A percentile compares a stretch with the other conserved stretches of the same genome.
phyloP scores from a whole-genome alignment of 2,113 vertebrate species.

The Barnardius zonarius region DNA sequence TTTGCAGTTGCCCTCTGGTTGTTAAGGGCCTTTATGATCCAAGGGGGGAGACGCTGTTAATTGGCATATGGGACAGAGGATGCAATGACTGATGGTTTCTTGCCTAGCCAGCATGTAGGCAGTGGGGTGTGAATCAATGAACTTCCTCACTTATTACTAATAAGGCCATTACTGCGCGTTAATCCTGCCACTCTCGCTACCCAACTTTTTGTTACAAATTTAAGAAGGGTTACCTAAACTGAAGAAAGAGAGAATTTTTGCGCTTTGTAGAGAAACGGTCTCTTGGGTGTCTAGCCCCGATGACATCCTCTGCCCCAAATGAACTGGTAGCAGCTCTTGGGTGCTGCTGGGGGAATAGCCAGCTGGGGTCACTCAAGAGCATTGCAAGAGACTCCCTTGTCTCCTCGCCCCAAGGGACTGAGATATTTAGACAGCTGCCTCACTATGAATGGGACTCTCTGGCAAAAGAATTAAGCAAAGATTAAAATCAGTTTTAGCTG shows the following conservation, averaged over 20 bases:
- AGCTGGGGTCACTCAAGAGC: conserved; percentile 39
- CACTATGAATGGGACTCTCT: conserved; percentile 42
- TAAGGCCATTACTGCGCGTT: background rate
- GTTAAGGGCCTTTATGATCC: background rate
- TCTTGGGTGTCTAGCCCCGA: background rate
- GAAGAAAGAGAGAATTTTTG: background rate
- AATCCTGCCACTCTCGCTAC: background rate
- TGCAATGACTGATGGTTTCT: background rate
- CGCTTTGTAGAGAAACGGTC: background rate
- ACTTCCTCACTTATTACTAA: background rate
- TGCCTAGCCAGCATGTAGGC: background rate
- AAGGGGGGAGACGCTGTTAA: background rate
- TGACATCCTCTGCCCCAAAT: background rate
- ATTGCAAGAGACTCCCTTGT: background rate
- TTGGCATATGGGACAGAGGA: background rate
- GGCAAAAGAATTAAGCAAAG: conserved; percentile 67
- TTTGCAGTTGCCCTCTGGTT: background rate
- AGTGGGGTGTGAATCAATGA: background rate
- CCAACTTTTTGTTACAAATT: background rate
- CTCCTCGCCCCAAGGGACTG: conserved; percentile 28
- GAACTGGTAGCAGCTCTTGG: background rate
- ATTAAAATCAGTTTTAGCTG: conserved; percentile 67
- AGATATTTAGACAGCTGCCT: conserved; percentile 62
- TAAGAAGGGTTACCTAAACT: background rate
- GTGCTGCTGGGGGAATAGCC: background rate